Evolutionary conservation across 2,113 vertebrate genomes (phyloP).

Genomic region (Isurus oxyrinchus): DNA sequence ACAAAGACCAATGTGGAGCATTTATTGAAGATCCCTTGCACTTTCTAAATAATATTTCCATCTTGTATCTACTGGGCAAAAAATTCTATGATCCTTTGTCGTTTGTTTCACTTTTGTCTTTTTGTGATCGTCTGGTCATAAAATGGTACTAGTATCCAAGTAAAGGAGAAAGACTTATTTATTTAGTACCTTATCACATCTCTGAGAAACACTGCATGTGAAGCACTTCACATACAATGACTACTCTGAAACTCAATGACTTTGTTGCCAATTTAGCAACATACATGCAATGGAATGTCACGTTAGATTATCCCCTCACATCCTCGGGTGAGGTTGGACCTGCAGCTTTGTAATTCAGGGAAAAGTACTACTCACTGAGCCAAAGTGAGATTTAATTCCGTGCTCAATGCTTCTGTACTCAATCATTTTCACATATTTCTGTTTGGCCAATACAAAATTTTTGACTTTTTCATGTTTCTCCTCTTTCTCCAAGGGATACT

Average conservation of each 20-base stretch:
- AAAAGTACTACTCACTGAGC: background rate
- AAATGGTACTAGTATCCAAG: background rate
- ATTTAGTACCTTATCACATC: background rate
- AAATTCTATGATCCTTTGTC: background rate
- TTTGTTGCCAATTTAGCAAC: background rate
- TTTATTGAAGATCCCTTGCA: background rate
- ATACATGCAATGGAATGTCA: background rate
- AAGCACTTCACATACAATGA: background rate
- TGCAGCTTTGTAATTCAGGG: background rate
- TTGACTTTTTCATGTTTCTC: background rate
- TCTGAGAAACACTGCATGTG: background rate
- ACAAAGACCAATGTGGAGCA: background rate
- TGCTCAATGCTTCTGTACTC: background rate
- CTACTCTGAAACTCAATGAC: background rate
- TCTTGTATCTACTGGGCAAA: background rate
- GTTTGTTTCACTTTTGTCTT: background rate
- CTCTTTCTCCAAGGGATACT: background rate
- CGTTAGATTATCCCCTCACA: background rate
- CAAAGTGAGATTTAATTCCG: background rate
- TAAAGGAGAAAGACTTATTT: background rate
- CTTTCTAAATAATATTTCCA: background rate
- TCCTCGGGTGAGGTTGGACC: background rate
- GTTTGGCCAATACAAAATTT: background rate
- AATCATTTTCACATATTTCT: background rate
- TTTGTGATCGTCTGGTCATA: background rate